Evolutionary conservation across 2,888 invertebrate species (phyloP).

Genomic region (Megamerina dolium): DNA sequence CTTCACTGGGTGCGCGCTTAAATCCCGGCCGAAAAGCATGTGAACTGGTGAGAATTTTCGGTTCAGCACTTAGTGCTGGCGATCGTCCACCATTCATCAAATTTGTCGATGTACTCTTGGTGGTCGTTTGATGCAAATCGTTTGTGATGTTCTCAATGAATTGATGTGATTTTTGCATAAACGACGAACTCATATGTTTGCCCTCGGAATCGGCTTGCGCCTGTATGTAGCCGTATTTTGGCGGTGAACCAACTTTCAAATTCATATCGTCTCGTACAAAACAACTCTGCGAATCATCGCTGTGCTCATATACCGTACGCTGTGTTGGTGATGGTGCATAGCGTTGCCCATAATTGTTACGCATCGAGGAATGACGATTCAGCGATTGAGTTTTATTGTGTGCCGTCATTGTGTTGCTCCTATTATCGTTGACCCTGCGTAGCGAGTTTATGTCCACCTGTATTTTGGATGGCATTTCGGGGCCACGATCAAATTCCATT

Average conservation of each 20-base stretch:
- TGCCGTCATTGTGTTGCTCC: constrained; percentile 17
- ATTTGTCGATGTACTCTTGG: constrained; percentile 14
- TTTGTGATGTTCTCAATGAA: constrained; percentile 61
- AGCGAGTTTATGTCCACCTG: constrained; percentile 35
- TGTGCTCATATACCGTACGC: constrained; percentile 16
- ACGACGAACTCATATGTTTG: constrained; percentile 61
- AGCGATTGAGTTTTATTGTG: constrained; percentile 39
- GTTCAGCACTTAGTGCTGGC: constrained; percentile 11
- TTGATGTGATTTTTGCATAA: constrained; percentile 63
- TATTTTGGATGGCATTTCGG: constrained; percentile 49
- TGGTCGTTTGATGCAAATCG: constrained; percentile 50
- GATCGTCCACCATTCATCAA: constrained; percentile 20
- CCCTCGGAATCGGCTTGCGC: constrained; percentile 53
- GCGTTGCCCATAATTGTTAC: constrained; percentile 17
- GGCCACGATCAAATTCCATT: constrained; percentile 57
- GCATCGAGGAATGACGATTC: constrained; percentile 39
- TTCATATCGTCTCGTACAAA: constrained; percentile 41
- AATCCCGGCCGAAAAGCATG: constrained; percentile 43
- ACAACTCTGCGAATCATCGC: constrained; percentile 24
- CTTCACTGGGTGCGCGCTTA: constrained; percentile 46
- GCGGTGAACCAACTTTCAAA: constrained; percentile 56
- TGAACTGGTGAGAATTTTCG: constrained; percentile 30
- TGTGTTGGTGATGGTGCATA: constrained; percentile 21
- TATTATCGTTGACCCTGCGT: constrained; percentile 32
- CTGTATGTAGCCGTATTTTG: constrained; percentile 55